Percentiles rank a stretch among this genome's conserved stretches.
Evolutionary conservation across 2,888 invertebrate genomes (phyloP).

Genomic region (Dasypolia templi): DNA sequence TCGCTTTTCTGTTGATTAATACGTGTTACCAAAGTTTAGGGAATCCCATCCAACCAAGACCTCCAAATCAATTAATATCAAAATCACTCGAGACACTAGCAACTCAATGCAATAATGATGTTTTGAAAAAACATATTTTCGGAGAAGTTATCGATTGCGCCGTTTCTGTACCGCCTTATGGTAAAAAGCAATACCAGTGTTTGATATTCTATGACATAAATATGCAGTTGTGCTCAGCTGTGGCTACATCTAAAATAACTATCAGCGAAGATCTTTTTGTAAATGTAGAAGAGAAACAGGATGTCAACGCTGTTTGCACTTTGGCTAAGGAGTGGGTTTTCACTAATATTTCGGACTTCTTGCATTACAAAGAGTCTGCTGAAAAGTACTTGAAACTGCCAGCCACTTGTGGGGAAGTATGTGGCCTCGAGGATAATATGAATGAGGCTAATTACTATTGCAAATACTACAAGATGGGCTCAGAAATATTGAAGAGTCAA

Average conservation of each 20-base stretch:
- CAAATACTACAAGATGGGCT: constrained; percentile 85
- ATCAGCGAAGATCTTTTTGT: constrained; percentile 70
- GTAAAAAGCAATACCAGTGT: constrained; percentile 77
- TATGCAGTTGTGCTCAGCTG: constrained; percentile 78
- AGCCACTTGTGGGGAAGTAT: constrained; percentile 77
- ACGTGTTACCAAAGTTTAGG: constrained; percentile 79
- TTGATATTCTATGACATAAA: constrained; percentile 85
- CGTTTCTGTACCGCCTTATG: constrained; percentile 67
- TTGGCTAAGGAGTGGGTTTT: constrained; percentile 78
- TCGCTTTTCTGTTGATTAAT: constrained; percentile 78
- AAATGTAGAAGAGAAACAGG: constrained; percentile 72
- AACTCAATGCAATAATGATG: constrained; percentile 75
- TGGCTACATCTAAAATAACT: constrained; percentile 66
- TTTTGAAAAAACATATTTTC: constrained; percentile 75
- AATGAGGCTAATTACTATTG: constrained; percentile 81
- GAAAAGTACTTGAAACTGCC: constrained; percentile 71
- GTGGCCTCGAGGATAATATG: constrained; percentile 74
- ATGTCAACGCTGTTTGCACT: constrained; percentile 75
- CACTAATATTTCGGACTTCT: constrained; percentile 68
- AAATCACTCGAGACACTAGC: constrained; percentile 70
- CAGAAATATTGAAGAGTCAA: constrained; percentile 64
- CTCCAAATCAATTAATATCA: constrained; percentile 50
- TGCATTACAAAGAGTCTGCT: constrained; percentile 70
- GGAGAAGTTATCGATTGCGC: constrained; percentile 75
- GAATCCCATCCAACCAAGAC: constrained; percentile 68